A percentile compares a stretch with the other conserved stretches of the same genome.
These are phyloP conservation scores for Brachyhypopomus gauderio DNA, from an alignment of 2,113 vertebrate genomes.

Conservation along the genomic window DNA sequence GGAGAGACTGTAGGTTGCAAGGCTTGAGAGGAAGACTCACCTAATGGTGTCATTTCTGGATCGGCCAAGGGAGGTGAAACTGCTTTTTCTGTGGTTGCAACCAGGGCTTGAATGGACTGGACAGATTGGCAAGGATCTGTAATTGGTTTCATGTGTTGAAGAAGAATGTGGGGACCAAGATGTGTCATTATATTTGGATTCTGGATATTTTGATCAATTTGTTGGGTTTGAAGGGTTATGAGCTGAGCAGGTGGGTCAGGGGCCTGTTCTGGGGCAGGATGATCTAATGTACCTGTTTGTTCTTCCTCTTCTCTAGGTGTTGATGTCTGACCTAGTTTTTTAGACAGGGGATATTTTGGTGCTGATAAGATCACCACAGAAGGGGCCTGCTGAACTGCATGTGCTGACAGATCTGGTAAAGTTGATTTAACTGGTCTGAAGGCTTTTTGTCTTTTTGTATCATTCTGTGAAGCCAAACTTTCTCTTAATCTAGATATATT, in stretches of 20 bases:
- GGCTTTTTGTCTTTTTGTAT: conserved; percentile 19
- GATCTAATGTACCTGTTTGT: not conserved
- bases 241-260: not conserved
- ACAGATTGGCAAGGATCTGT: not conserved
- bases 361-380: conserved; percentile 1
- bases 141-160: conserved; percentile 5
- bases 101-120: not conserved
- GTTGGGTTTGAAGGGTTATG: not conserved
- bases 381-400: conserved; percentile 5
- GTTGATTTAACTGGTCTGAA: conserved; percentile 12
- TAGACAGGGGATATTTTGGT: conserved; percentile 17
- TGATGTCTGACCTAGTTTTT: conserved; percentile 6
- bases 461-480: conserved; percentile 14
- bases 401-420: not conserved
- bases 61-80: not conserved
- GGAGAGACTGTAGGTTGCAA: not conserved
- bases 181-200: not conserved
- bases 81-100: conserved; percentile 23
- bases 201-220: conserved; percentile 25
- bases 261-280: not conserved
- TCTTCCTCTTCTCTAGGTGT: conserved; percentile 2
- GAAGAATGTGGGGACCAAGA: not conserved
- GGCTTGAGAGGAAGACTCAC: conserved; percentile 13
- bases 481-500: not conserved
- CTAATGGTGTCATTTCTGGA: not conserved